These are phyloP conservation scores for Ginglymostoma cirratum DNA, from an alignment of 2,113 vertebrate genomes.

Conservation along the genomic window DNA sequence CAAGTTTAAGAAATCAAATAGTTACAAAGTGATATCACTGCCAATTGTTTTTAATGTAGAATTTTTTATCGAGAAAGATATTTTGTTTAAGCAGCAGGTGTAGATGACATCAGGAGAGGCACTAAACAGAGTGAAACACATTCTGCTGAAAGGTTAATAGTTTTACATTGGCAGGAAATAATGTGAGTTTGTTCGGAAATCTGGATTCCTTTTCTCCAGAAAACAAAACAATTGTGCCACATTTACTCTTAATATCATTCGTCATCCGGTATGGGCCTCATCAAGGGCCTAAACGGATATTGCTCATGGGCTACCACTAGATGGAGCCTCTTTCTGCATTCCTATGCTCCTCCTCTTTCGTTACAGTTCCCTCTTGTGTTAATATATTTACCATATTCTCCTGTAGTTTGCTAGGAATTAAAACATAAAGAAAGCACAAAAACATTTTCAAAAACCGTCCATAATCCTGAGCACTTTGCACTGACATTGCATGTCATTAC, in stretches of 20 bases:
- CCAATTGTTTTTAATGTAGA: not conserved
- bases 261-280: not conserved
- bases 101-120: too few species aligned
- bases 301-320: not conserved
- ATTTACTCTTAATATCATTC: not conserved
- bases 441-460: not conserved
- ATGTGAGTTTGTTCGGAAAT: not conserved
- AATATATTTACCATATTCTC: not conserved
- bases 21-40: not conserved
- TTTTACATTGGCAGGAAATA: not conserved
- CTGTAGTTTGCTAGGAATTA: not conserved
- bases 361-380: not conserved
- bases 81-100: not conserved
- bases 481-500: not conserved
- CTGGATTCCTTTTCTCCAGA: not conserved
- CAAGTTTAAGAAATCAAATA: not conserved
- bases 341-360: not conserved
- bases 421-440: not conserved
- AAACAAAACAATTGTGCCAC: not conserved
- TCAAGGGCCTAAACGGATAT: not conserved
- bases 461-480: not conserved
- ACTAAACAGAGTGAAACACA: too few species aligned
- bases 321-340: not conserved
- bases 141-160: not conserved
- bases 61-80: not conserved